A percentile compares a stretch with the other conserved stretches of the same genome.
phyloP scores from a whole-genome alignment of 2,113 vertebrate species.

The Empidonax traillii region DNA sequence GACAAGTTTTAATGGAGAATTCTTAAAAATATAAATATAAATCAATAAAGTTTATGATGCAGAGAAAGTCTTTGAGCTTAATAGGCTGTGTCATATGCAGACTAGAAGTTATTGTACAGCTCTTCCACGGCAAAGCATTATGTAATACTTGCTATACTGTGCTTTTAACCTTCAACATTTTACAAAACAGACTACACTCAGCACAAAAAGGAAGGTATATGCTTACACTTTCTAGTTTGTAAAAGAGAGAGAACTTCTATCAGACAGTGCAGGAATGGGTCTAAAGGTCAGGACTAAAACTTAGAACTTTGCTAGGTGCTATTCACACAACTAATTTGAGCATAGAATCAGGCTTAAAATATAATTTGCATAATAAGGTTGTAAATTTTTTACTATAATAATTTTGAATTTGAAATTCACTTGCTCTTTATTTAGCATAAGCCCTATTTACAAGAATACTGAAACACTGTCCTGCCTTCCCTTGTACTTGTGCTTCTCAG shows the following conservation, averaged over 20 bases:
- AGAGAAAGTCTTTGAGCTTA: neutral
- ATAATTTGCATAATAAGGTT: neutral
- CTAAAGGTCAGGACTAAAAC: neutral
- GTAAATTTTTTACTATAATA: neutral
- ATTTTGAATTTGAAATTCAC: neutral
- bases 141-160: fast-evolving
- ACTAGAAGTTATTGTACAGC: neutral
- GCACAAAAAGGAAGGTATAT: neutral
- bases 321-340: neutral
- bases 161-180: neutral
- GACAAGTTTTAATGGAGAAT: neutral
- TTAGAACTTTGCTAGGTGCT: neutral
- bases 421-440: neutral
- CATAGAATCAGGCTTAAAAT: neutral
- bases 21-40: neutral
- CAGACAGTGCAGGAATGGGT: neutral
- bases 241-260: neutral
- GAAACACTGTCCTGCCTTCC: neutral
- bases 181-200: neutral
- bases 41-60: neutral
- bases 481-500: neutral
- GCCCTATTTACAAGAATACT: neutral
- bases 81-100: neutral
- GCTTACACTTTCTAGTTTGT: neutral
- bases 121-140: neutral